Percentiles rank a stretch among this genome's conserved stretches.
Conservation (phyloP, 2,888 invertebrate species). For the Osedax fenrisi region DNA sequence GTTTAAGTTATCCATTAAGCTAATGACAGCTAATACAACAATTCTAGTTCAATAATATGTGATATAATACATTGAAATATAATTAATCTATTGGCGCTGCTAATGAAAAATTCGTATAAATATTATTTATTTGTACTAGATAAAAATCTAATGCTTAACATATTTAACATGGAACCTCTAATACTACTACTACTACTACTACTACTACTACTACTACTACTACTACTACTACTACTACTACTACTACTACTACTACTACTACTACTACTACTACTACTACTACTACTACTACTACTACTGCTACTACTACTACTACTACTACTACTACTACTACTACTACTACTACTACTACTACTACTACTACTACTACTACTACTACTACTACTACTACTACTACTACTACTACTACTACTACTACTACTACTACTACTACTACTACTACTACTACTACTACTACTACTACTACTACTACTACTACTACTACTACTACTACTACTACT, state of each 20-base stretch:
- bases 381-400: conserved; percentile 30
- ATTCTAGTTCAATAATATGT: no score
- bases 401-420: conserved; percentile 33
- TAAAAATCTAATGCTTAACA: no score
- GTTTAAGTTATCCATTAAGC: no score
- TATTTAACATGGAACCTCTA: not conserved
- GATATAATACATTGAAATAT: no score
- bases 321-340: conserved; percentile 34
- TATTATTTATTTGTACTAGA: no score
- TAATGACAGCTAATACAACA: no score
- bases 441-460: conserved; percentile 34
- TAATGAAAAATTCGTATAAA: no score
- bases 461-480: conserved; percentile 31
- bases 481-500: conserved; percentile 30
- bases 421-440: conserved; percentile 33
- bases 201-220: conserved; percentile 9
- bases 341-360: conserved; percentile 31
- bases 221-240: conserved; percentile 32
- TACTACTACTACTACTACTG: conserved; percentile 33
- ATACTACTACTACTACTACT: not conserved
- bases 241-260: conserved; percentile 25
- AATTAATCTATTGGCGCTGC: no score
- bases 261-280: conserved; percentile 30
- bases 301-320: conserved; percentile 32
- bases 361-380: conserved; percentile 28